Base-by-base conservation (phyloP, 2,888 invertebrate species). In the Trissoscelio sp. region DNA sequence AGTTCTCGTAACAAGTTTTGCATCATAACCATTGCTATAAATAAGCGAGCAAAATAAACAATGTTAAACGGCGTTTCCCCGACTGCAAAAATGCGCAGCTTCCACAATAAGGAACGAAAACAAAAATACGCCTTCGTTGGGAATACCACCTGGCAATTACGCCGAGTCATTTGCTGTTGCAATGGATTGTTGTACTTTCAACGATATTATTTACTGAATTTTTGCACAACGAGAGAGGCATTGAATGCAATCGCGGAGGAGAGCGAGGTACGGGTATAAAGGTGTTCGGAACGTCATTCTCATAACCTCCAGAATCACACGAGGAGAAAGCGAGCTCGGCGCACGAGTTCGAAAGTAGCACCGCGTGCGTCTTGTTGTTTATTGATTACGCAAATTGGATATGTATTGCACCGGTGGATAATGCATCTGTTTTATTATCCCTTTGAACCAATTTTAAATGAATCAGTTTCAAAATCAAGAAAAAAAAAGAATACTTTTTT, bases 261-360 rank as follows among this genome's bases (percentile, higher is more conserved):
- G 70, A 64, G 39, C 46, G 28, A 78, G 53, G 6, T 42, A 39
- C 31, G 11, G 53, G 18, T 34, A 37, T 53, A 64, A 78, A 72
- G 37, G 72, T 66, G 79, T 79, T 66, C 24, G 58, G 53, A 66
- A 67, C 79, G 58, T 73, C 73, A 70, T 79, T 79, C 79, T 79
- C 73, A 79, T 62, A 73, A 79, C 67, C 73, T 73, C 73, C 46
- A 73, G 79, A 53, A 79, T 73, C 73, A 73, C 62, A 73, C 67
- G 55, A 60, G 60, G 73, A 79, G 79, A 79, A 79, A 79, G 79
- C 79, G 79, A 73, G 67, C 48, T 73, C 37, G 58, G 53, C 39
- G 73, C 67, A 73, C 79, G 73, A 72, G 60, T 79, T 73, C 31
- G 79, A 79, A 73, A 73, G 79, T 67, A 60, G 51, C 44, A 39